These are phyloP conservation scores for Brachyopa scutellaris DNA, from an alignment of 2,888 invertebrate species.

Conservation along the genomic window DNA sequence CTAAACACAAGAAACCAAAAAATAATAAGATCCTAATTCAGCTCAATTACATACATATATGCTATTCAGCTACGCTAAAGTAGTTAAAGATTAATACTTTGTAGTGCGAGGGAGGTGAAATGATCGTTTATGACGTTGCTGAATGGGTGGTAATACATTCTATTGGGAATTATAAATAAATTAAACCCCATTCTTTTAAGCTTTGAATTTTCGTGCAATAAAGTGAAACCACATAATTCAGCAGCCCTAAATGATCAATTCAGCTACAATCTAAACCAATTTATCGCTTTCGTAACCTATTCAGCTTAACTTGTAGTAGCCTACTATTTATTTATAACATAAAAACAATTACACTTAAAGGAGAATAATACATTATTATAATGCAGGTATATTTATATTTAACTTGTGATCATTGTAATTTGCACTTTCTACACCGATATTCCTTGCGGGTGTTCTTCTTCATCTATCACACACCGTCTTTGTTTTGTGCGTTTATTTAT, in stretches of 20 bases:
- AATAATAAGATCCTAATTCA: constrained; percentile 58
- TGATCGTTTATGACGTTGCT: constrained; percentile 37
- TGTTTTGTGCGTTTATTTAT: constrained; percentile 23
- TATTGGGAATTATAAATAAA: neutral
- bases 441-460: constrained; percentile 34
- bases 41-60: constrained; percentile 63
- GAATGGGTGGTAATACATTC: too few relatives aligned
- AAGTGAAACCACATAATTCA: neutral
- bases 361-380: constrained; percentile 28
- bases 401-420: constrained; percentile 39
- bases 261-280: constrained; percentile 18
- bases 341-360: constrained; percentile 11
- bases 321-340: constrained; percentile 18
- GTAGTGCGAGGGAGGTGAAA: constrained; percentile 43
- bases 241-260: constrained; percentile 53
- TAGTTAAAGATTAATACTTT: constrained; percentile 51
- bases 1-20: constrained; percentile 37
- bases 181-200: neutral
- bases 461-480: constrained; percentile 19
- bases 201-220: neutral
- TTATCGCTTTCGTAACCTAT: constrained; percentile 61
- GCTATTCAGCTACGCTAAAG: constrained; percentile 62
- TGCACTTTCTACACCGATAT: constrained; percentile 43
- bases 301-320: constrained; percentile 57
- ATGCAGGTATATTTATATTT: neutral